Evolutionary conservation across 2,797 vertebrate species (phyloP), one percentile per base, ranked within the genome.

Genomic region (Argentina silus): DNA sequence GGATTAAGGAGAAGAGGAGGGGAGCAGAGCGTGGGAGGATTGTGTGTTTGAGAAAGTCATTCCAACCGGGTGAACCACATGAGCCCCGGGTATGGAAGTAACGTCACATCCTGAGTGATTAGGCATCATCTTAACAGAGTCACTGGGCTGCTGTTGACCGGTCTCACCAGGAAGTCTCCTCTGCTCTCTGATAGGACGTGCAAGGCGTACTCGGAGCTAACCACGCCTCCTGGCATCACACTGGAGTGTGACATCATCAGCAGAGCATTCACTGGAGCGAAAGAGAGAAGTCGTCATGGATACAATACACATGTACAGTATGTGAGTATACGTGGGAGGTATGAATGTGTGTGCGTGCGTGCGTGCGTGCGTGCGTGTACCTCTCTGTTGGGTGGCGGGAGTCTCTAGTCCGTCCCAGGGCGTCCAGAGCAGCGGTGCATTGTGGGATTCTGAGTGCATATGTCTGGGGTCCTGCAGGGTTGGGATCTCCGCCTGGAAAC

Each of bases 401-500:
- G 79, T 90, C 75, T 97, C 94, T 83, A 96, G 84, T 79, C 94
- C 93, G 55, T 93, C 91, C 87, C 89, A 93, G 0, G 95, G 95
- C 56, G 91, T 95, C 97, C 97, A 98, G 62, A 97, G 93, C 79
- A 95, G 91, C 74, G 92, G 91, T 81, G 97, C 96, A 75, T 93
- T 93, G 83, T 97, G 95, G 83, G 87, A 80, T 56, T 96, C 94
- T 0, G 87, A 88, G 62, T 84, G 83, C 53, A 88, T 82, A 3
- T 89, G 45, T 23, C 87, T 89, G 62, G 50, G 78, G 61, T 88
- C 86, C 69, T 81, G 90, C 19, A 97, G 87, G 66, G 91, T 85
- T 7, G 97, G 96, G 88, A 98, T 94, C 65, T 95, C 90, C 51
- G 96, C 97, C 92, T 98, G 97, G 90, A 97, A 97, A 83, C 90